Conservation (phyloP, 2,888 invertebrate species). For the Scrobipalpa costella region DNA sequence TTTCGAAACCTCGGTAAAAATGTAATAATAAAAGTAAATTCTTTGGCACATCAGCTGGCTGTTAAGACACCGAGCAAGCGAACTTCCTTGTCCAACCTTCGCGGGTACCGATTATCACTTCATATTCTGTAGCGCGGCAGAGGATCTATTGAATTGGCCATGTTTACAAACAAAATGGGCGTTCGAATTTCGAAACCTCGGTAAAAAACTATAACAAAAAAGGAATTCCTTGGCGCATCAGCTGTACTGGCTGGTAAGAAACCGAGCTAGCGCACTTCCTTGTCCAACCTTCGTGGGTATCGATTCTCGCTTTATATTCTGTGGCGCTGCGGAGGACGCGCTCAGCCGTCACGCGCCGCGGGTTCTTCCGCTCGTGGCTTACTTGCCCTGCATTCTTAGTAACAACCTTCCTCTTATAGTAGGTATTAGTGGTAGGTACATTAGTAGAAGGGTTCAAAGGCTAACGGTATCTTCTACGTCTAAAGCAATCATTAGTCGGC, state of each 20-base stretch:
- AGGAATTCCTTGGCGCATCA: constrained; percentile 5
- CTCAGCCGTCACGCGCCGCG: constrained; percentile 59
- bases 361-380: constrained; percentile 56
- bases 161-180: background rate
- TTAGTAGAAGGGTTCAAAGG: constrained; percentile 8
- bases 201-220: background rate
- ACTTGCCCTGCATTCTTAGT: constrained; percentile 60
- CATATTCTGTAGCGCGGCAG: constrained; percentile 50
- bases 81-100: constrained; percentile 33
- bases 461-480: background rate
- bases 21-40: background rate
- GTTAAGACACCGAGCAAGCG: constrained; percentile 23
- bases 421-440: background rate
- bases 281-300: constrained; percentile 35
- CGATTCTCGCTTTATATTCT: constrained; percentile 54
- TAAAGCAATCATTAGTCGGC: background rate
- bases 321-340: constrained; percentile 47
- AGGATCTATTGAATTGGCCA: constrained; percentile 37
- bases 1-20: background rate
- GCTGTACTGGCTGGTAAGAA: constrained; percentile 18
- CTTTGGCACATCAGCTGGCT: constrained; percentile 15
- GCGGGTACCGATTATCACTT: constrained; percentile 46
- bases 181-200: background rate
- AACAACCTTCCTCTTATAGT: constrained; percentile 1
- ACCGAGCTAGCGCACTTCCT: constrained; percentile 31